Evolutionary conservation across 2,113 vertebrate genomes (phyloP).

Genomic region (Hippoglossus stenolepis): DNA sequence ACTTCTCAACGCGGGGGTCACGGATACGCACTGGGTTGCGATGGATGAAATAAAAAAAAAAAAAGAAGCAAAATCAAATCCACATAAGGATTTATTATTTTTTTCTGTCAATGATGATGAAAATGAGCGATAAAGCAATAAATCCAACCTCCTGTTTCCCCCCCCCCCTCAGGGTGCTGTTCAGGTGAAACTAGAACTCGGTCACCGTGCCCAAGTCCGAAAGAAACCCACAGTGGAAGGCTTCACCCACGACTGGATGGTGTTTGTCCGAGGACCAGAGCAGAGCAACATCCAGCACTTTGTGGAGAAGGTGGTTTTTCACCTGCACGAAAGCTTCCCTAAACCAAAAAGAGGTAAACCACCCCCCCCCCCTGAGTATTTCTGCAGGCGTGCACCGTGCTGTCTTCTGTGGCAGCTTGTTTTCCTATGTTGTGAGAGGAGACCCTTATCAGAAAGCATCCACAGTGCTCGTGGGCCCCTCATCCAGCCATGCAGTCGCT

Average conservation of each 20-base stretch:
- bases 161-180: slow-evolving; percentile 88
- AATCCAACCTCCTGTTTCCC: not conserved
- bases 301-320: slow-evolving; percentile 99
- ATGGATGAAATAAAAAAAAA: not conserved
- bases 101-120: not conserved
- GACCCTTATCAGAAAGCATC: not conserved
- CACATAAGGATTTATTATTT: not conserved
- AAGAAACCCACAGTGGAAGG: slow-evolving; percentile 98
- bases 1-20: not conserved
- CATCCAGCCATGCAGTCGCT: not conserved
- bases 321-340: slow-evolving; percentile 98
- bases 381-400: not conserved
- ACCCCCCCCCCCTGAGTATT: fast-evolving
- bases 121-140: not conserved
- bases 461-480: not conserved
- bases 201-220: slow-evolving; percentile 96
- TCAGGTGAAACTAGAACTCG: slow-evolving; percentile 98
- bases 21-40: no score
- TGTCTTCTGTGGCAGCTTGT: not conserved
- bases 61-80: not conserved
- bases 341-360: slow-evolving; percentile 96
- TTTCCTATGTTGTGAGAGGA: not conserved
- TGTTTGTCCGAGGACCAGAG: slow-evolving; percentile 97
- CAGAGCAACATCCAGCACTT: slow-evolving; percentile 99
- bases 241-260: slow-evolving; percentile 99